Base-by-base conservation (phyloP, 1,140 invertebrate species). In the Neotoxoptera formosana region DNA sequence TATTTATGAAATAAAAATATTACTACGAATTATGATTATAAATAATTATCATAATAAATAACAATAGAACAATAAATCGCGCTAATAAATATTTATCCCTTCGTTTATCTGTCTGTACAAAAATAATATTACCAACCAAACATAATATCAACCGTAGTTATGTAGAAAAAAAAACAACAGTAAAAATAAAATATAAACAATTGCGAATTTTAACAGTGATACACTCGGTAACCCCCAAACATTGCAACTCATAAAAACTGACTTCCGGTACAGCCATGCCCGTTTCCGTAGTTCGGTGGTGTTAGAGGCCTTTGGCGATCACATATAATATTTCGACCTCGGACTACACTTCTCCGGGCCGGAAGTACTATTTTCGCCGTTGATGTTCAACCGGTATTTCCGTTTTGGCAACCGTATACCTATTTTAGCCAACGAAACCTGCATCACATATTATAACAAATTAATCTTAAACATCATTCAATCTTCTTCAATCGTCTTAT, bases 361-460 rank as follows among this genome's bases (percentile, higher is more conserved):
- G 88, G 88, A 89, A 89, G 45, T 89, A 89, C 88, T 56, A 56
- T 36, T 51, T 89, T 56, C 48, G 8, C 51, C 41, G 88, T 89
- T 89, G 34, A 41, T 86, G 84, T 47, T 84, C 41, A 86, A 89
- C 88, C 88, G 88, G 88, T 89, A 89, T 36, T 89, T 89, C 88
- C n/a, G 51, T 89, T 89, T 89, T 89, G 51, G 51, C 47, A 34
- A 89, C 88, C n/a, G n/a, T n/a, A 36, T 89, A 89, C n/a, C n/a
- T 89, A 89, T 67, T 67, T n/a, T n/a, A n/a, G 0, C 60, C 20
- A 23, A 89, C 88, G 20, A 36, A 53, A 89, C n/a, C 7, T 53
- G 51, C 23, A 89, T 48, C 48, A 84, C 36, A 7, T n/a, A n/a
- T n/a, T n/a, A n/a, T 45, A 45, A 11, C 7, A 25, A 30, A 86